A percentile compares a stretch with the other conserved stretches of the same genome.
Evolutionary conservation across 2,797 vertebrate genomes (phyloP).

Genomic region (Bovichtus variegatus): DNA sequence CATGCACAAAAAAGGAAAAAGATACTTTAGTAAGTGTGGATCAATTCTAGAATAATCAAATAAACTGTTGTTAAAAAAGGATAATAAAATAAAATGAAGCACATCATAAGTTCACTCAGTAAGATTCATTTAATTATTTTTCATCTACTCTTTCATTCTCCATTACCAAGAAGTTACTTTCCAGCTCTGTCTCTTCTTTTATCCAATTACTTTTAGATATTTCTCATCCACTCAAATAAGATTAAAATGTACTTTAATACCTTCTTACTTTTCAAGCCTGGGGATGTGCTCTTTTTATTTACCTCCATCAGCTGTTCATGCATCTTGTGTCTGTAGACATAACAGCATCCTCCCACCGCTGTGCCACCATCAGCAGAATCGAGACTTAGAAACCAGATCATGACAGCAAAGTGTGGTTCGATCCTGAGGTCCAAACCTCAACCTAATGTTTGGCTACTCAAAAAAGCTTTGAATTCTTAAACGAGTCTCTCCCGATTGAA

Average conservation of each 20-base stretch:
- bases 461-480: constrained; percentile 30
- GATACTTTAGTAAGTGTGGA: neutral
- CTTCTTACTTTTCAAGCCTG: neutral
- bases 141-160: neutral
- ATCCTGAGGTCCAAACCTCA: constrained; percentile 12
- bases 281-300: neutral
- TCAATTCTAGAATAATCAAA: neutral
- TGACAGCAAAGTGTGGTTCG: neutral
- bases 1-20: neutral
- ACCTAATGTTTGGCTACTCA: constrained; percentile 19
- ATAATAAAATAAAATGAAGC: neutral
- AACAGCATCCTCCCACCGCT: constrained; percentile 4
- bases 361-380: constrained; percentile 23
- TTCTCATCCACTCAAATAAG: neutral
- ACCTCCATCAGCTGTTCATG: neutral
- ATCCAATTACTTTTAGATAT: neutral
- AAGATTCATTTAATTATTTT: neutral
- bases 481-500: constrained; percentile 12
- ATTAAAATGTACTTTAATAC: neutral
- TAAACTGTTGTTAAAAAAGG: constrained; percentile 6
- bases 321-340: neutral
- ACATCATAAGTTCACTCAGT: neutral
- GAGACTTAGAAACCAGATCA: constrained; percentile 1
- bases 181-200: neutral
- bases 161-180: neutral